Evolutionary conservation across 2,113 vertebrate species (phyloP), one percentile per base, ranked within the genome.

Genomic region (Seriola aureovittata): DNA sequence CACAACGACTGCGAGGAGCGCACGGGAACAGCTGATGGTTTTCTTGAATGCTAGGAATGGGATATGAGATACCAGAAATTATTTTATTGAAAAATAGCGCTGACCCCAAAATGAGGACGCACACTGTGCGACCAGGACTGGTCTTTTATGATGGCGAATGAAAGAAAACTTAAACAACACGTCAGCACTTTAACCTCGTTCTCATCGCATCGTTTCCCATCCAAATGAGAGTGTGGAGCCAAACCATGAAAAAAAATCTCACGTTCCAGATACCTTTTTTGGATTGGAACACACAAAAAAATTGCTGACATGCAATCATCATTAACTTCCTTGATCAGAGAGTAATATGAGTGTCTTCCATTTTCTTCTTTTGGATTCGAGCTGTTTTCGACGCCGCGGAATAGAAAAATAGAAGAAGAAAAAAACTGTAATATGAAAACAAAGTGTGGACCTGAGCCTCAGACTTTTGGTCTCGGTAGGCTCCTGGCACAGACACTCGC

Each of bases 151-250:
- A 11, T 34, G 19, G 16, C 59, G 54, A 67, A 75, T 80, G 68
- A 80, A 72, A 42, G 59, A 71, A 38, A 75, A 70, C 3, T 44
- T 63, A 70, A 71, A 84, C 72, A 72, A 70, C 42, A 68, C 60
- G 42, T 76, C 78, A 69, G 71, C 34, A 48, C 55, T 84, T 77
- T 40, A 76, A 76, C 63, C 66, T 84, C 16, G 58, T 84, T 84
- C 79, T 85, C 60, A 76, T 58, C 16, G 54, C 76, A 70, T 68
- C 68, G 1, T 78, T 88, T 88, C 55, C 63, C 75, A 60, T 90
- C 54, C 79, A 87, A 90, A 88, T 67, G 77, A 86, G 4, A 70
- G 9, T 11, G 14, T 64, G 36, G 32, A 82, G 90, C 81, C 76
- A 90, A 85, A 85, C 80, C 67, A 78, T 54, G 5, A 50, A 55